Evolutionary conservation across 35 echinoderm and acorn worm genomes (phyloP), one percentile per base, ranked within the genome.

Genomic region (Amphiura filiformis): DNA sequence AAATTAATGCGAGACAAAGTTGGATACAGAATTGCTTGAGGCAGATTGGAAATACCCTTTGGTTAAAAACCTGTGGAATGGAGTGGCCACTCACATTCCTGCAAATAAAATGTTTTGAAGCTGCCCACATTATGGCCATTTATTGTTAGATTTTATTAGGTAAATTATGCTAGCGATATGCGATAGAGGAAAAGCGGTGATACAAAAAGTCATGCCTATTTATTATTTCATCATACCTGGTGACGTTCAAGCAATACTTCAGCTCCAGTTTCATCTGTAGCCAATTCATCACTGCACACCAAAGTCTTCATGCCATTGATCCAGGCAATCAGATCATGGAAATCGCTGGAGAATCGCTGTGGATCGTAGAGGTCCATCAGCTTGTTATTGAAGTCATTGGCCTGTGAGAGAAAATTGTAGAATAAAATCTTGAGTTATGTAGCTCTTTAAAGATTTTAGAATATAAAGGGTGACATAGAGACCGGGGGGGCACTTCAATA

Each of bases 211-310:
- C n/a, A n/a, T n/a, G n/a, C n/a, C n/a, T n/a, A 37, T 30, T 14
- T 64, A 17, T 4, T 17, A 47, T 47, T 9, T 9, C 41, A n/a
- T n/a, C 41, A 17, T 90, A 97, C 95, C 95, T 93, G 93, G 81
- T 97, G 95, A 47, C 95, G 86, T 76, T 97, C 95, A n/a, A 98
- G 87, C 37, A 98, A 79, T n/a, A 93, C 96, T 64, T 98, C 96
- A 9, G 96, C 96, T 35, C 96, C 93, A 39, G 96, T 98, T 30
- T 94, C 96, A 84, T 98, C 96, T 80, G 94, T 98, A 35, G 96
- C 96, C 34, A 98, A 39, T 82, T 98, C 96, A 83, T 98, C 96
- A 65, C 89, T 94, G 36, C 87, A 91, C 7, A 94, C 96, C 23
- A 98, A 84, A 26, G 87, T 88, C 92, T 95, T 98, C 92, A 98